These are phyloP conservation scores for Anguilla japonica DNA, from an alignment of 2,113 vertebrate genomes.

Conservation along the genomic window DNA sequence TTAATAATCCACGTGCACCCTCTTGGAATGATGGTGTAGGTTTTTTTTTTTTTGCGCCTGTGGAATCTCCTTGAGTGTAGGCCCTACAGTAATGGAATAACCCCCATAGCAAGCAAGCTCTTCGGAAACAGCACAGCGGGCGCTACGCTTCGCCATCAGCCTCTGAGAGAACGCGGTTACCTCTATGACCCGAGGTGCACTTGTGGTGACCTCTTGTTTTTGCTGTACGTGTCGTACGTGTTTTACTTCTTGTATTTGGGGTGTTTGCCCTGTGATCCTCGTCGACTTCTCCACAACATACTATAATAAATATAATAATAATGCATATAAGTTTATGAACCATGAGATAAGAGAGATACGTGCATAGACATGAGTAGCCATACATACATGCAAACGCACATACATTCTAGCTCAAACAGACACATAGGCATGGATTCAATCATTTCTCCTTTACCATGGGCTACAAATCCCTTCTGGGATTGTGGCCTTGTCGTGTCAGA, in stretches of 20 bases:
- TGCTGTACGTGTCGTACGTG: too few relatives aligned
- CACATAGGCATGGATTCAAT: too few relatives aligned
- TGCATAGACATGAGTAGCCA: too few relatives aligned
- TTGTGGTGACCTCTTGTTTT: not conserved
- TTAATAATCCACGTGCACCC: conserved; percentile 42
- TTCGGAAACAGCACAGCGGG: conserved; percentile 28
- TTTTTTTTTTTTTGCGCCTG: not conserved
- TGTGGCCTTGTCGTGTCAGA: too few relatives aligned
- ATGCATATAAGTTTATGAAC: too few relatives aligned
- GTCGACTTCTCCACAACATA: conserved; percentile 61
- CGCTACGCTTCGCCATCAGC: conserved; percentile 25
- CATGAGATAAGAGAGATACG: too few relatives aligned
- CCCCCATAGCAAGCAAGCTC: conserved; percentile 40
- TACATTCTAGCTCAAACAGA: too few relatives aligned
- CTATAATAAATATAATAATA: too few relatives aligned
- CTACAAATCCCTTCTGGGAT: too few relatives aligned
- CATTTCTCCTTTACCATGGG: too few relatives aligned
- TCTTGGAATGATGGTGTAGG: not conserved
- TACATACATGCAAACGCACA: too few relatives aligned
- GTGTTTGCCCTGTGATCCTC: conserved; percentile 75
- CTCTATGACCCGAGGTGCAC: conserved; percentile 61
- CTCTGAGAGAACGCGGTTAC: conserved; percentile 64
- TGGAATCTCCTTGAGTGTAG: not conserved
- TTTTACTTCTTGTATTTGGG: conserved; percentile 51
- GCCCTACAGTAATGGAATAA: conserved; percentile 27